These are phyloP conservation scores for Rhopalosiphum maidis DNA, from an alignment of 1,140 invertebrate genomes.

Conservation along the genomic window DNA sequence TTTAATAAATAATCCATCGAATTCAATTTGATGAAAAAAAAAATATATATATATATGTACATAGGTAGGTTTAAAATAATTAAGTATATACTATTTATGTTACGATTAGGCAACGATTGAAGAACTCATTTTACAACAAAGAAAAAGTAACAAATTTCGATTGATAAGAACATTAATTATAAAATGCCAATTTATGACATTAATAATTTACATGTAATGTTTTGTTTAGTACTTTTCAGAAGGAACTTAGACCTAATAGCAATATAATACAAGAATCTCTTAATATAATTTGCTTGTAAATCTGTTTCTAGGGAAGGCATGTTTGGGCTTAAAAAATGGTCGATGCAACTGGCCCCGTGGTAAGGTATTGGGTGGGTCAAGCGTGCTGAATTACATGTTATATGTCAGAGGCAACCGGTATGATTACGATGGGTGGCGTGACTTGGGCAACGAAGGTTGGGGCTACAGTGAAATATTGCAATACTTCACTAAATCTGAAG, in stretches of 20 bases:
- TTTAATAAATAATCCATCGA: neutral
- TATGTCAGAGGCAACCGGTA: conserved; percentile 84
- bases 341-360: conserved; percentile 85
- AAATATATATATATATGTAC: neutral
- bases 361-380: conserved; percentile 87
- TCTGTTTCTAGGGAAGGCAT: conserved; percentile 60
- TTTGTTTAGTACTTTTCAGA: neutral
- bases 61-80: neutral
- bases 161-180: neutral
- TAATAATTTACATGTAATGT: neutral
- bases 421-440: conserved; percentile 92
- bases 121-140: neutral
- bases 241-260: neutral
- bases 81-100: neutral
- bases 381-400: conserved; percentile 94
- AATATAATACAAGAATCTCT: neutral
- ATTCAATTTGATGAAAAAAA: neutral
- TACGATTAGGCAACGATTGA: neutral
- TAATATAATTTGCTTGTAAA: neutral
- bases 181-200: neutral
- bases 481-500: conserved; percentile 91
- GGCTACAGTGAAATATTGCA: conserved; percentile 83
- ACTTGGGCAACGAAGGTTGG: conserved; percentile 84
- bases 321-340: conserved; percentile 65
- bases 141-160: neutral